Evolutionary conservation across 2,113 vertebrate species (phyloP).

Genomic region (Potamarius usumacintae): DNA sequence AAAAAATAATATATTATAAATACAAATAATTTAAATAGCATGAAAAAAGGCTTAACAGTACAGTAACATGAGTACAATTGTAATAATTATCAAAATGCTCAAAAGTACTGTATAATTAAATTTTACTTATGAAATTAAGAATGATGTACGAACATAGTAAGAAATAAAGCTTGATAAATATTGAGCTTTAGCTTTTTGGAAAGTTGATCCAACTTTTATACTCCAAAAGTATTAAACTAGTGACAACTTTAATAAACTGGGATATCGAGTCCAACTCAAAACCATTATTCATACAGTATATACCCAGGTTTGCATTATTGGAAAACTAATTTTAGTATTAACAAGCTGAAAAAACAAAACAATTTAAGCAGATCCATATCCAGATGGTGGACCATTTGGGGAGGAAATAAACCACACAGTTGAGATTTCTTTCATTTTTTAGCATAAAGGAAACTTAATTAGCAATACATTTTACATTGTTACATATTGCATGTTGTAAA

Average conservation of each 20-base stretch:
- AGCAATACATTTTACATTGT: constrained; percentile 37
- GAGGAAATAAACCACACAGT: constrained; percentile 31
- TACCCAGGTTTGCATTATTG: not conserved
- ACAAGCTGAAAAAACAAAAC: not conserved
- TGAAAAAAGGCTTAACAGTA: not conserved
- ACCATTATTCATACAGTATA: not conserved
- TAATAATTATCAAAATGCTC: not conserved
- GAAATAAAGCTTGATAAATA: not conserved
- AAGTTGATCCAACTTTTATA: not conserved
- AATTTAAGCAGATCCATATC: constrained; percentile 16
- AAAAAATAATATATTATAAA: not conserved
- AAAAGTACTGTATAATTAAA: not conserved
- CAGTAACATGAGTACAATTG: not conserved
- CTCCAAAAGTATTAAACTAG: not conserved
- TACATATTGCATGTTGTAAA: constrained; percentile 36
- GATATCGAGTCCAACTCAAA: not conserved
- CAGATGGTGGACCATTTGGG: constrained; percentile 37
- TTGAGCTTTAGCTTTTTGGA: not conserved
- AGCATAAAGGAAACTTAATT: constrained; percentile 38
- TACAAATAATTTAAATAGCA: not conserved
- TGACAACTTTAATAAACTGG: not conserved
- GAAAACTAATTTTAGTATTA: constrained; percentile 4
- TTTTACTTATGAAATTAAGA: not conserved
- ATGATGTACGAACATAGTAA: not conserved
- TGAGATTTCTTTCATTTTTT: constrained; percentile 3